phyloP scores from a whole-genome alignment of 2,888 invertebrate genomes.

The Flexamia atlantica region DNA sequence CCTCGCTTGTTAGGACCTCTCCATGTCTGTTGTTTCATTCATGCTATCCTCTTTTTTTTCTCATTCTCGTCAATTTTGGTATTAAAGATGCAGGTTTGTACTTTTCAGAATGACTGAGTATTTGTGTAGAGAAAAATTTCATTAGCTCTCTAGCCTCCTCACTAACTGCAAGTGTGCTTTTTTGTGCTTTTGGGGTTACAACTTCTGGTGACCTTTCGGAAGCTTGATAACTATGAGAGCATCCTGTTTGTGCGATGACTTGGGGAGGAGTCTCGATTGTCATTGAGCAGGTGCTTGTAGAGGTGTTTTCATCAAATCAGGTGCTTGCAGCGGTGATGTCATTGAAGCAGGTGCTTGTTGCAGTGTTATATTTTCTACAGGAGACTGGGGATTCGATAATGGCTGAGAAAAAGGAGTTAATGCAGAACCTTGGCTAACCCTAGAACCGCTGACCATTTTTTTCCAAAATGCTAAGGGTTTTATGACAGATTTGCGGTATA shows the following conservation, averaged over 20 bases:
- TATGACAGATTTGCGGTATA: too few relatives aligned
- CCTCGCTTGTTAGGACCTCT: neutral
- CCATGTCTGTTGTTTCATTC: neutral
- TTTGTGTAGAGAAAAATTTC: neutral
- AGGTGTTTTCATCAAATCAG: neutral
- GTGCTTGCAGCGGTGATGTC: neutral
- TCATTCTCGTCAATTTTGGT: neutral
- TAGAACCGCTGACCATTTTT: too few relatives aligned
- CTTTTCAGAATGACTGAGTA: neutral
- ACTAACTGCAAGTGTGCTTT: neutral
- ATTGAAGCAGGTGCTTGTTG: neutral
- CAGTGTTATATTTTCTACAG: neutral
- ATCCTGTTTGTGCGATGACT: neutral
- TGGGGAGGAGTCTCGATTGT: neutral
- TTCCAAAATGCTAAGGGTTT: too few relatives aligned
- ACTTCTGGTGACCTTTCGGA: neutral
- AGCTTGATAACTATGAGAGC: neutral
- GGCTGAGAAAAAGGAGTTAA: neutral
- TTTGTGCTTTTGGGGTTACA: neutral
- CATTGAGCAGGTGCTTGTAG: neutral
- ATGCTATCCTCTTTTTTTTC: neutral
- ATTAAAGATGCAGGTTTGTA: neutral
- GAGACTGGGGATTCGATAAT: neutral
- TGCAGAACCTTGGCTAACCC: neutral
- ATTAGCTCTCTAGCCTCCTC: neutral